A percentile compares a stretch with the other conserved stretches of the same genome.
These are phyloP conservation scores for Cerastis leucographa DNA, from an alignment of 2,888 invertebrate genomes.

Conservation along the genomic window DNA sequence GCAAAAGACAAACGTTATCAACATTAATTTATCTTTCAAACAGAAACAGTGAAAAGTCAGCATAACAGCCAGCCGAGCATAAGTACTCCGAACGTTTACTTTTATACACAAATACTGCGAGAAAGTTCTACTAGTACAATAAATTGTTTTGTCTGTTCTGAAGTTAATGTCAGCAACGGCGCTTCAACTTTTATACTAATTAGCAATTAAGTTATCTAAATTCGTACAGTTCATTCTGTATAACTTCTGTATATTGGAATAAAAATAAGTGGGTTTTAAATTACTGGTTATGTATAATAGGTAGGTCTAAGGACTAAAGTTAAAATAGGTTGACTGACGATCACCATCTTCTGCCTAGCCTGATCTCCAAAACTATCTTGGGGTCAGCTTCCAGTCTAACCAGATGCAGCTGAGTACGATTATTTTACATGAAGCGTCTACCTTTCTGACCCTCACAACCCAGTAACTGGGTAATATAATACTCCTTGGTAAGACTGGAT, in stretches of 20 bases:
- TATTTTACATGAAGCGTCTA: too few relatives aligned
- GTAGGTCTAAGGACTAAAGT: too few relatives aligned
- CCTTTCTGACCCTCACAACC: too few relatives aligned
- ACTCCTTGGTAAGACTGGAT: too few relatives aligned
- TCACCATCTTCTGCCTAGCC: not conserved
- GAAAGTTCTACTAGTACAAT: constrained; percentile 60
- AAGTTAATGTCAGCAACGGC: constrained; percentile 55
- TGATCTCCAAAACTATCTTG: not conserved
- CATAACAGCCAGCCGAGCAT: constrained; percentile 37
- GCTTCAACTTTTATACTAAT: constrained; percentile 62
- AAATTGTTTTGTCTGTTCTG: constrained; percentile 63
- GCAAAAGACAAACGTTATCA: constrained; percentile 38
- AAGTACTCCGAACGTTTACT: constrained; percentile 50
- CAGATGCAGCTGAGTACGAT: not conserved
- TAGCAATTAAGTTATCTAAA: constrained; percentile 62
- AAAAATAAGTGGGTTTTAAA: not conserved
- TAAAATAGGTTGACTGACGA: not conserved
- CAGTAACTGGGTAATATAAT: too few relatives aligned
- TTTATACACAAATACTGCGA: constrained; percentile 51
- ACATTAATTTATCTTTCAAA: constrained; percentile 47
- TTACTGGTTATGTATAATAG: not conserved
- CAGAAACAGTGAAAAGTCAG: constrained; percentile 47
- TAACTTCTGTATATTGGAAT: constrained; percentile 6
- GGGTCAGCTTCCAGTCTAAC: not conserved
- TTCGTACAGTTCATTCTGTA: constrained; percentile 27